Conservation (phyloP, 2,888 invertebrate species). For the Campoplex capitator region DNA sequence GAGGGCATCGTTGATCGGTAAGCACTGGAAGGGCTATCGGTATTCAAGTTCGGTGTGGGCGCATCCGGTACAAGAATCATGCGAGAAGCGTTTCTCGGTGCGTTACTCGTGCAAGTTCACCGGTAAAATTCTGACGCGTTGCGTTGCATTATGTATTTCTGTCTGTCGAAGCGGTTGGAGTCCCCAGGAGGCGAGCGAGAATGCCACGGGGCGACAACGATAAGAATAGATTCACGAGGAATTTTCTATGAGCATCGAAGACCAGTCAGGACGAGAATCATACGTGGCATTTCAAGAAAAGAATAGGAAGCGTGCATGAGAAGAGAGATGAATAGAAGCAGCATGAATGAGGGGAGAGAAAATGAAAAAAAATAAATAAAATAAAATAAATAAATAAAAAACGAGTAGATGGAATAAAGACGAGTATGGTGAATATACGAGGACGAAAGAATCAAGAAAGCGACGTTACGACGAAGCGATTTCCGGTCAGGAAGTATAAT, state of each 20-base stretch:
- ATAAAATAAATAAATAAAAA: neutral
- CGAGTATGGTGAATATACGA: slow-evolving; percentile 5
- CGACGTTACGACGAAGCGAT: slow-evolving; percentile 37
- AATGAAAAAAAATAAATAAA: neutral
- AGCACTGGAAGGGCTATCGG: slow-evolving; percentile 74
- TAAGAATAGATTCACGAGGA: slow-evolving; percentile 80
- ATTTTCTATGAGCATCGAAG: slow-evolving; percentile 75
- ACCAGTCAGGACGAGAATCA: slow-evolving; percentile 33
- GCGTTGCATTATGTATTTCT: slow-evolving; percentile 81
- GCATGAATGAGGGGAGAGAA: slow-evolving; percentile 33
- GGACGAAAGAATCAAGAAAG: slow-evolving; percentile 52
- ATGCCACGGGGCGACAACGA: slow-evolving; percentile 71
- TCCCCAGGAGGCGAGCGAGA: slow-evolving; percentile 57
- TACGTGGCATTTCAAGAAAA: slow-evolving; percentile 16
- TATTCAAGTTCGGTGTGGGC: slow-evolving; percentile 82
- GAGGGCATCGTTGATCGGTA: slow-evolving; percentile 35
- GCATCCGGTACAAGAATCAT: slow-evolving; percentile 78
- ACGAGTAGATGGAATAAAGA: slow-evolving; percentile 28
- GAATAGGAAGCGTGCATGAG: neutral
- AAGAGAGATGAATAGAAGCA: neutral
- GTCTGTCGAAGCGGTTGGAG: slow-evolving; percentile 75
- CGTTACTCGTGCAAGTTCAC: slow-evolving; percentile 75
- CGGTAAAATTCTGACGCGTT: slow-evolving; percentile 73
- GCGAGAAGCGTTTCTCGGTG: slow-evolving; percentile 54
- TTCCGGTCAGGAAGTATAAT: slow-evolving; percentile 60